Evolutionary conservation across 1,140 invertebrate genomes (phyloP), one percentile per base, ranked within the genome.

Genomic region (Zophobas morio): DNA sequence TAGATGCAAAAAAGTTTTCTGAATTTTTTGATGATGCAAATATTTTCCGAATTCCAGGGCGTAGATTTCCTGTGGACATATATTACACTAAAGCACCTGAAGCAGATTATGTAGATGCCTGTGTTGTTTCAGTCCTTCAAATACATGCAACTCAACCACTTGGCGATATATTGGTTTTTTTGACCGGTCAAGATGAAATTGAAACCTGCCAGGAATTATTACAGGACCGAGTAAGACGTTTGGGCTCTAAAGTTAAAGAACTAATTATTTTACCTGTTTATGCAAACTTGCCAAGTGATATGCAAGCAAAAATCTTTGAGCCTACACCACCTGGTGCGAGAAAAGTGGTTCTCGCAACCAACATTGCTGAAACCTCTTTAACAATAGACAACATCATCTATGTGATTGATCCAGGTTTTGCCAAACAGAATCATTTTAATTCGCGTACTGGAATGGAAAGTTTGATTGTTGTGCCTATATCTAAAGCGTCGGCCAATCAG

Each of bases 331-430:
- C 95, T 34, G 95, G 96, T 76, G 96, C 98, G 0, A 90, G 98
- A 82, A 99, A 98, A 93, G 95, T 99, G 35, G 93, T 99, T 20
- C 87, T 99, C 33, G 98, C 98, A 0, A 99, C 99, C 33, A 99
- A 99, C 86, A 99, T 99, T 85, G 99, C 99, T 0, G 98, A 99
- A 89, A 99, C 99, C 32, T 99, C 98, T 1, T 88, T 99, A 5
- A 99, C 99, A 0, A 99, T 99, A 81, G 98, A 99, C 86, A 99
- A 99, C 82, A 99, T 99, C 79, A 95, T 97, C 63, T 99, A 98
- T 88, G 99, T 99, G 0, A 99, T 99, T 81, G 99, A 99, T 90
- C 97, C 98, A 20, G 99, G 98, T 1, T 99, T 99, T 88, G 97
- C 96, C 53, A 99, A 99, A 86, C 98, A 99, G 88, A 99, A 99